A percentile compares a stretch with the other conserved stretches of the same genome.
Conservation (phyloP, 2,797 vertebrate species). For the Protonibea diacanthus region DNA sequence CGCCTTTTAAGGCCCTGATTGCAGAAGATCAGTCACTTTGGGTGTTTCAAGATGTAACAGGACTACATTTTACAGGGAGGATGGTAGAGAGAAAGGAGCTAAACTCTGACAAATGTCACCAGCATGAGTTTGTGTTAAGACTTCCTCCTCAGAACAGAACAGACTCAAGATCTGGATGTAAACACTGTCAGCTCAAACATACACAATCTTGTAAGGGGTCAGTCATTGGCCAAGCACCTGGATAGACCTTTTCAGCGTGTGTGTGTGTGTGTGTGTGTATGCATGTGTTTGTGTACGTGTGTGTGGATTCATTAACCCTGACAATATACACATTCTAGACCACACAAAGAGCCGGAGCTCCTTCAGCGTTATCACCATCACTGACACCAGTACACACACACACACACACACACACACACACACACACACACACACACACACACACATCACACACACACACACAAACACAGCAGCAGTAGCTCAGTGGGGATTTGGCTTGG, state of each 20-base stretch:
- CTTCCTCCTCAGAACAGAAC: conserved; percentile 58
- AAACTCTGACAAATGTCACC: conserved; percentile 66
- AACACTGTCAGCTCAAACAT: conserved; percentile 74
- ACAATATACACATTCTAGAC: conserved; percentile 40
- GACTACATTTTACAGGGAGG: conserved; percentile 41
- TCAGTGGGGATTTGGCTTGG: too few relatives aligned
- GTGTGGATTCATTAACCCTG: conserved; percentile 15
- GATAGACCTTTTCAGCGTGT: conserved; percentile 10
- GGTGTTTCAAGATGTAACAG: conserved; percentile 46
- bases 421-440: too few relatives aligned
- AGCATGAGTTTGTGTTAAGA: conserved; percentile 63
- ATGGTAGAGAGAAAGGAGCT: conserved; percentile 22
- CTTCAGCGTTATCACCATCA: conserved; percentile 32
- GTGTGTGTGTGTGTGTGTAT: conserved; percentile 9
- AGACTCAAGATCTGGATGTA: conserved; percentile 54
- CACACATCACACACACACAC: too few relatives aligned
- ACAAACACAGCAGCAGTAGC: too few relatives aligned
- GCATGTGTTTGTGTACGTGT: conserved; percentile 18
- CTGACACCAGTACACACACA: neutral
- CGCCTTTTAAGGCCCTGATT: conserved; percentile 79
- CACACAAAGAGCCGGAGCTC: conserved; percentile 60
- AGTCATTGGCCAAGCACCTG: conserved; percentile 46
- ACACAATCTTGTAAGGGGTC: conserved; percentile 57
- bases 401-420: too few relatives aligned
- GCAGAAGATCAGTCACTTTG: conserved; percentile 60